phyloP scores from a whole-genome alignment of 2,888 invertebrate genomes.

The Synergus itoensis region DNA sequence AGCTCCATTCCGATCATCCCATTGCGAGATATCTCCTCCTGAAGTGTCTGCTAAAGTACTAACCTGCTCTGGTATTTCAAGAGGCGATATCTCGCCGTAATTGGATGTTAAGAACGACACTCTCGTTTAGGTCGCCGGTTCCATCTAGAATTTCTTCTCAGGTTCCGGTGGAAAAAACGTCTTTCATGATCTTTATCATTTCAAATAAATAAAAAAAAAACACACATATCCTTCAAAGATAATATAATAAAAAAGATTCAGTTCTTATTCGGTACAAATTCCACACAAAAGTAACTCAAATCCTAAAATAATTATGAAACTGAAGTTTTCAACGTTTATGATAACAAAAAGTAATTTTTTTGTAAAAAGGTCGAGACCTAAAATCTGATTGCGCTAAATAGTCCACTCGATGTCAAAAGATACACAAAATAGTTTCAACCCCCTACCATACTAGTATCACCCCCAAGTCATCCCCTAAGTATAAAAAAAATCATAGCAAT shows the following conservation, averaged over 20 bases:
- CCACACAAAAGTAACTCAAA: too few relatives aligned
- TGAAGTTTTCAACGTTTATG: too few relatives aligned
- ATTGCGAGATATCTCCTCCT: conserved; percentile 26
- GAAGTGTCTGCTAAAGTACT: conserved; percentile 39
- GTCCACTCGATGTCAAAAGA: too few relatives aligned
- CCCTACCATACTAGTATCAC: too few relatives aligned
- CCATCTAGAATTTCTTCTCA: conserved; percentile 16
- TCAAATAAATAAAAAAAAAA: not conserved
- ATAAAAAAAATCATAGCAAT: too few relatives aligned
- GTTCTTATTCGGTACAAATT: too few relatives aligned
- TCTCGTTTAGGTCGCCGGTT: conserved; percentile 30
- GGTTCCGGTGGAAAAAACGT: not conserved
- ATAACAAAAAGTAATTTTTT: too few relatives aligned
- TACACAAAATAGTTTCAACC: too few relatives aligned
- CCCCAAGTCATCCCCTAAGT: too few relatives aligned
- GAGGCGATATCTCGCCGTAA: conserved; percentile 38
- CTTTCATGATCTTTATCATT: conserved; percentile 36
- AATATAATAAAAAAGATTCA: not conserved
- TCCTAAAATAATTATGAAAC: too few relatives aligned
- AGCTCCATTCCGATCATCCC: conserved; percentile 33
- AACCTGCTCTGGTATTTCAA: conserved; percentile 37
- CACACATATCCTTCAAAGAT: not conserved
- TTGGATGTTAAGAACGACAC: conserved; percentile 37
- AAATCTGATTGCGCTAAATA: too few relatives aligned
- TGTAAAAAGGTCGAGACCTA: too few relatives aligned